Base-by-base conservation (phyloP, 2,888 invertebrate species). In the Chrysolina oricalcia region DNA sequence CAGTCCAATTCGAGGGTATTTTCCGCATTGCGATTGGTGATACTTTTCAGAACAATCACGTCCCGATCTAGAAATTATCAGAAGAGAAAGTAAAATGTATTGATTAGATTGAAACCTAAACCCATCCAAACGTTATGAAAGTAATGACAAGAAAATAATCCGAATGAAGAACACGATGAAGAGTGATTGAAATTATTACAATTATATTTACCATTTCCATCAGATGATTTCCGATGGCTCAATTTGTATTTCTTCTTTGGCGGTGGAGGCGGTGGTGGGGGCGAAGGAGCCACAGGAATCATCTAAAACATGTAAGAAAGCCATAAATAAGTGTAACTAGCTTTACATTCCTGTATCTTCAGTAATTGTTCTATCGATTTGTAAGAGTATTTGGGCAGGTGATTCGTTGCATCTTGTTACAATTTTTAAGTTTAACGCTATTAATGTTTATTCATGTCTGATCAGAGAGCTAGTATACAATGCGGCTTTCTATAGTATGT, bases 1-100 rank as follows among this genome's bases (percentile, higher is more conserved):
- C 93, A 94, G 81, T 94, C 94, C 85, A 96, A 90, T 74, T 93
- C 92, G 65, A 94, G 87, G 0, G 91, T 83, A 75, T 86, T 86
- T 69, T 87, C 87, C 10, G 81, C 83, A 77, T 83, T 77, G n/a
- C 82, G 81, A 69, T 84, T 84, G 6, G 81, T 83, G 19, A 87
- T 84, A 11, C 74, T 81, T 83, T 87, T 87, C 62, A 88, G 78
- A 21, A 88, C 87, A 10, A 88, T 79, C 13, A 87, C 87, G 74
- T 88, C 87, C 27, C 87, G 83, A 83, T 88, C 88, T 87, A 73
- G 17, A 56, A 59, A 69, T n/a, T n/a, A 72, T 21, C 27, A 40
- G 40, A 27, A 9, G 10, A 68, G 19, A 21, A 17, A 53, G 4
- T 69, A 40, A 17, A 35, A 35, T 8, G 35, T 6, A 35, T 35